Evolutionary conservation across 2,113 vertebrate species (phyloP).

Genomic region (Myotis brandtii): DNA sequence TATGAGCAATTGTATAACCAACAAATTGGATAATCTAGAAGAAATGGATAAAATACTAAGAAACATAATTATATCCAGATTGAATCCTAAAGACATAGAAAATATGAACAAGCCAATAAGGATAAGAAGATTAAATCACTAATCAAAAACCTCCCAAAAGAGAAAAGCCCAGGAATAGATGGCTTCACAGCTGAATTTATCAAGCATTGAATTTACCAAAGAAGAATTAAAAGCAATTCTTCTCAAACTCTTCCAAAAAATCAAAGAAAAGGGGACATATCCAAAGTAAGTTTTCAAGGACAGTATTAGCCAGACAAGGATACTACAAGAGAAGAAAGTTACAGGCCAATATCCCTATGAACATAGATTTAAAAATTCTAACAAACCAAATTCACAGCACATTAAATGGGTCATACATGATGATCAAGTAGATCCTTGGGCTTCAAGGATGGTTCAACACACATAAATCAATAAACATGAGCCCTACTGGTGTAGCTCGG

Average conservation of each 20-base stretch:
- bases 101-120: neutral
- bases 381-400: neutral
- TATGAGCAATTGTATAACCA: neutral
- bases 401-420: neutral
- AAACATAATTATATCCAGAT: neutral
- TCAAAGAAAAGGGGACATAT: neutral
- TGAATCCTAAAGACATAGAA: neutral
- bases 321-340: neutral
- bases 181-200: neutral
- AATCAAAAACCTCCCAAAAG: neutral
- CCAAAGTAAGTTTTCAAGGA: neutral
- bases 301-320: neutral
- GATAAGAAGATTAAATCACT: neutral
- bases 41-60: neutral
- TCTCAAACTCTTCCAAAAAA: neutral
- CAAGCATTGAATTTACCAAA: neutral
- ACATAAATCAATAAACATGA: neutral
- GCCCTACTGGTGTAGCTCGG: too few species aligned
- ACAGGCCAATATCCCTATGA: neutral
- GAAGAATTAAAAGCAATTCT: neutral
- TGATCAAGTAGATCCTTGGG: neutral
- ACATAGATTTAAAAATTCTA: neutral
- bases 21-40: neutral
- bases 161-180: neutral
- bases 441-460: neutral